These are phyloP conservation scores for Aurelia aurita complex sp. Pacific DNA, from an alignment of 30 jellyfish, hydroid and myxozoan genomes.

Conservation along the genomic window DNA sequence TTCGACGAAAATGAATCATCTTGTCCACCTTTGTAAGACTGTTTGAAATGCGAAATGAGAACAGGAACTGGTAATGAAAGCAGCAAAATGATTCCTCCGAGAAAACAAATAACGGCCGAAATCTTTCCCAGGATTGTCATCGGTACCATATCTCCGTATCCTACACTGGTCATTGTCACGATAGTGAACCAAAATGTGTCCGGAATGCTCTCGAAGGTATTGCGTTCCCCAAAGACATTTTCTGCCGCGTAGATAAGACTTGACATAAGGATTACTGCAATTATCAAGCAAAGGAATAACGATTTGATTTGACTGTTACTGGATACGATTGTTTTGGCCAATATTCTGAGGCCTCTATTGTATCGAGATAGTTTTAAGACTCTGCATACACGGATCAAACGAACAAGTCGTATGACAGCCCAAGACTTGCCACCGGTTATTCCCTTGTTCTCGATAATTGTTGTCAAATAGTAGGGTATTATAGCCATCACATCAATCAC, in stretches of 20 bases:
- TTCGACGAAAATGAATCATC: background rate
- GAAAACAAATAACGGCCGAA: conserved; percentile 40
- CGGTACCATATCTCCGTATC: conserved; percentile 78
- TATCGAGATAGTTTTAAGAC: conserved; percentile 60
- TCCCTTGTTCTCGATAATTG: background rate
- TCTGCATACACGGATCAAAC: conserved; percentile 60
- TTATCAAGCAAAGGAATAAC: conserved; percentile 43
- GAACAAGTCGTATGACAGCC: conserved; percentile 44
- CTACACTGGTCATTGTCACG: conserved; percentile 78
- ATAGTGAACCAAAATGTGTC: conserved; percentile 67
- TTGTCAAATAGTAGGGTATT: conserved; percentile 46
- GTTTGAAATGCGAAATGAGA: conserved; percentile 44
- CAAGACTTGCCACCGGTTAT: conserved; percentile 25
- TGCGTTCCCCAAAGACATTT: conserved; percentile 6
- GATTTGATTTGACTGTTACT: conserved; percentile 63
- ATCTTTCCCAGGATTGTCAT: conserved; percentile 53
- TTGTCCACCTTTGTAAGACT: conserved; percentile 32
- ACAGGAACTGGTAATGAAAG: conserved; percentile 72
- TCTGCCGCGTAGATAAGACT: conserved; percentile 43
- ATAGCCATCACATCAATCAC: conserved; percentile 48
- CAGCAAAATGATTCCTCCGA: conserved; percentile 50
- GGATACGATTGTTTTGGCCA: conserved; percentile 34
- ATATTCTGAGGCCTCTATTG: conserved; percentile 62
- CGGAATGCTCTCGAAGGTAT: conserved; percentile 61
- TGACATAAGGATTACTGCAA: conserved; percentile 54